Conservation (phyloP, 2,888 invertebrate genomes). For the Erebia epiphron region DNA sequence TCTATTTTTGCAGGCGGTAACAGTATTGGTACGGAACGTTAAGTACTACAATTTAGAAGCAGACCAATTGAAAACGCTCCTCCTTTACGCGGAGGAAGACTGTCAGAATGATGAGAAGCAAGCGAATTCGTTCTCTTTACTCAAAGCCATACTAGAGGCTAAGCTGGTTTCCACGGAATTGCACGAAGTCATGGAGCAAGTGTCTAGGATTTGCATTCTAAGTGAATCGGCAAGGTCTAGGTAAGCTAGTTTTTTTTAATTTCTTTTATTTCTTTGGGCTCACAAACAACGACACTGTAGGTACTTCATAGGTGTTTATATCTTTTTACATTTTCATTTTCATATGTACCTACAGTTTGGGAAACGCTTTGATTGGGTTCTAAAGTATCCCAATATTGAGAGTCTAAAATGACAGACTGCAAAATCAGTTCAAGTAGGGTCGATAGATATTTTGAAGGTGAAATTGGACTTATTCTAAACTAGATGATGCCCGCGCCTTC, state of each 20-base stretch:
- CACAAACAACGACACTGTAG: too few relatives aligned
- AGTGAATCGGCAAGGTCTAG: constrained; percentile 85
- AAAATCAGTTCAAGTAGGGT: too few relatives aligned
- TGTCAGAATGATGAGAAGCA: constrained; percentile 92
- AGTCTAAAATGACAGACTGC: too few relatives aligned
- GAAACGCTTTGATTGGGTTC: too few relatives aligned
- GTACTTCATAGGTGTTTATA: too few relatives aligned
- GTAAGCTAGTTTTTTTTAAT: constrained; percentile 53
- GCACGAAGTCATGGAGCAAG: constrained; percentile 90
- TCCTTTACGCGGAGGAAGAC: constrained; percentile 95
- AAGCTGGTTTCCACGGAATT: constrained; percentile 89
- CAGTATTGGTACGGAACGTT: constrained; percentile 91
- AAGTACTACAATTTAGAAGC: constrained; percentile 86
- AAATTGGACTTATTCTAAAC: too few relatives aligned
- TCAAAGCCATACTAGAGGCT: constrained; percentile 92
- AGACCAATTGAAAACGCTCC: constrained; percentile 91
- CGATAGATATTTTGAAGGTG: too few relatives aligned
- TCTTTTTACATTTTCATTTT: too few relatives aligned
- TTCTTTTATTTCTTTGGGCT: too few relatives aligned
- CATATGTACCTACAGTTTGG: too few relatives aligned
- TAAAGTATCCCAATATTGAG: too few relatives aligned
- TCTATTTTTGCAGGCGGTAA: constrained; percentile 84
- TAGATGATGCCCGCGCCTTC: too few relatives aligned
- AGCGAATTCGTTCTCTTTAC: constrained; percentile 92
- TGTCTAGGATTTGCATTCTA: constrained; percentile 89